phyloP scores from a whole-genome alignment of 2,797 vertebrate genomes.

The Paramormyrops hopkinsi region DNA sequence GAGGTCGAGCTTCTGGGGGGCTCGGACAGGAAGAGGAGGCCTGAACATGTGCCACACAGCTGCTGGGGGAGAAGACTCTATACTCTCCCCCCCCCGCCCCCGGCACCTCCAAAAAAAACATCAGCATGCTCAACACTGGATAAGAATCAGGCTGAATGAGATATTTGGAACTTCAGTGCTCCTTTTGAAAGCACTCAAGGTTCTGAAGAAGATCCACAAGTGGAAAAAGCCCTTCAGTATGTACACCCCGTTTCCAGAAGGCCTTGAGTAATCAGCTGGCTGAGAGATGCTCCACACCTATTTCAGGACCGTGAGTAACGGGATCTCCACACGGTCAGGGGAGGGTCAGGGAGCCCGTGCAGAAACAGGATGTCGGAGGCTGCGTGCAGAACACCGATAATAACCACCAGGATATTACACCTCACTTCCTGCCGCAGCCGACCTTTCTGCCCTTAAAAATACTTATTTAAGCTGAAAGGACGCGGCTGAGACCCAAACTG shows the following conservation, averaged over 20 bases:
- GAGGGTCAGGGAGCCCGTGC: not conserved
- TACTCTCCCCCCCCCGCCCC: not conserved
- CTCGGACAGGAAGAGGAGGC: constrained; percentile 30
- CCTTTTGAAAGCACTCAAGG: not conserved
- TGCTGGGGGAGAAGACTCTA: constrained; percentile 21
- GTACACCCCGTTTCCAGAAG: not conserved
- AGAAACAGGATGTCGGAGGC: not conserved
- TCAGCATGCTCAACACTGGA: not conserved
- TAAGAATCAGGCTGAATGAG: not conserved
- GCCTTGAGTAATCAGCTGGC: not conserved
- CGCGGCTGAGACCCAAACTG: constrained; percentile 13
- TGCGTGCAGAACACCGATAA: not conserved
- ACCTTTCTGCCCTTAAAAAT: constrained; percentile 9
- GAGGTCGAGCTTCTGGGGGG: not conserved
- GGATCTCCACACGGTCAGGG: not conserved
- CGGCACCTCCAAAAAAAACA: not conserved
- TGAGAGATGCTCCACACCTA: not conserved
- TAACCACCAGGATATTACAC: constrained; percentile 4
- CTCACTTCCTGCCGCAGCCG: not conserved
- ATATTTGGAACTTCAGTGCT: not conserved
- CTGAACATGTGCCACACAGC: constrained; percentile 49
- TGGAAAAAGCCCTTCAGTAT: not conserved
- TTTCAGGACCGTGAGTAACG: not conserved
- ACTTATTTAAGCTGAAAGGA: constrained; percentile 36
- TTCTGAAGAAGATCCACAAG: not conserved